Evolutionary conservation across 2,113 vertebrate genomes (phyloP), one percentile per base, ranked within the genome.

Genomic region (Cranoglanis bouderius): DNA sequence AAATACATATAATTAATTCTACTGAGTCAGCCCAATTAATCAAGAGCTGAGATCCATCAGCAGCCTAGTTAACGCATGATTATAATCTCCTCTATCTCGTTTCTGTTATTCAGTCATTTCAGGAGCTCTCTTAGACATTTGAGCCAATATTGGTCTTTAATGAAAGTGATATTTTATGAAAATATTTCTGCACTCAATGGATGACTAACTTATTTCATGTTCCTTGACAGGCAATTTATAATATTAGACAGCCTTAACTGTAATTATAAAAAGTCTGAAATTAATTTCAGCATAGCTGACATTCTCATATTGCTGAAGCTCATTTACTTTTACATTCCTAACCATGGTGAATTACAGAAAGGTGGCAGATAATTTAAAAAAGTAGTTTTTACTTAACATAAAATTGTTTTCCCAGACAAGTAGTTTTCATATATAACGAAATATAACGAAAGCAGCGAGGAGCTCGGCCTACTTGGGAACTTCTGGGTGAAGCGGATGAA

Each of bases 221-320:
- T 86, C 38, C 70, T 38, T 43, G 85, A 86, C 85, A 86, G 55
- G 72, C 85, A 78, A 78, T 86, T 78, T 49, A 78, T n/a, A 86
- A 78, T 35, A 18, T 55, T 57, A 35, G 51, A 21, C n/a, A 21
- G 78, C 18, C 59, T 67, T 67, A 43, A 61, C 26, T 63, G 59
- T 70, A 85, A 85, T 85, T 70, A 67, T 2, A 57, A 65, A 43
- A 70, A 81, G 40, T 86, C 57, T 77, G 12, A 77, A 61, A 61
- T 61, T 63, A 21, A 77, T 63, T 78, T 86, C 24, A n/a, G 85
- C 72, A 86, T 21, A 61, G 55, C 43, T 61, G 85, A 78, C 53
- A 78, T 78, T 86, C 40, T 86, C 40, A 75, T 46, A n/a, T 49
- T 78, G 53, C 24, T 46, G 85, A 77, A 77, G 24, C 53, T 40